Percentiles rank a stretch among this genome's conserved stretches.
Evolutionary conservation across 2,888 invertebrate species (phyloP).

Genomic region (Hypomecis atomaria): DNA sequence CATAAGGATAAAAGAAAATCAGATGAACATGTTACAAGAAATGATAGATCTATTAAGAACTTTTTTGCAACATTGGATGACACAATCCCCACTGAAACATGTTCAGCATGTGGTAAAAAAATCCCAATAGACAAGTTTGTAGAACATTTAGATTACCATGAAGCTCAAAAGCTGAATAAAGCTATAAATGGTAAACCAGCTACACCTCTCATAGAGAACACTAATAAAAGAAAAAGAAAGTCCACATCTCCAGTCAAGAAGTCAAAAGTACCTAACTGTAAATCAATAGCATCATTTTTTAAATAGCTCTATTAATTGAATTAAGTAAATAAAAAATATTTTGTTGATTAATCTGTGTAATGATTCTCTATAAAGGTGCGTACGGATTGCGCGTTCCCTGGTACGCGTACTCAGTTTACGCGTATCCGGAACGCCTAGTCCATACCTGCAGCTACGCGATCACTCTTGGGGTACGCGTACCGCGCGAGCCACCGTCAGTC

Average conservation of each 20-base stretch:
- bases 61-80: slow-evolving; percentile 78
- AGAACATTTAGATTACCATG: slow-evolving; percentile 94
- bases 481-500: too few relatives aligned
- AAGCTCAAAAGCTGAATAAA: slow-evolving; percentile 90
- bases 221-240: slow-evolving; percentile 70
- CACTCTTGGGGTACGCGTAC: too few relatives aligned
- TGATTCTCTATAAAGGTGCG: too few relatives aligned
- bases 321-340: neutral
- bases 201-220: slow-evolving; percentile 44
- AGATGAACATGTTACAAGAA: slow-evolving; percentile 51
- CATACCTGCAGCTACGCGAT: too few relatives aligned
- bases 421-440: too few relatives aligned
- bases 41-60: slow-evolving; percentile 63
- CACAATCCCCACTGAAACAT: slow-evolving; percentile 75
- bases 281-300: slow-evolving; percentile 76
- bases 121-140: slow-evolving; percentile 86
- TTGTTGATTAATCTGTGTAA: too few relatives aligned
- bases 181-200: slow-evolving; percentile 83
- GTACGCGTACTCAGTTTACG: too few relatives aligned
- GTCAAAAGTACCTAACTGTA: slow-evolving; percentile 65
- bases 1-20: slow-evolving; percentile 43
- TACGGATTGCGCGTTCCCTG: too few relatives aligned
- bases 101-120: slow-evolving; percentile 88
- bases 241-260: slow-evolving; percentile 67
- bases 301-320: slow-evolving; percentile 41